Evolutionary conservation across 2,888 invertebrate genomes (phyloP).

Genomic region (Allacma fusca): DNA sequence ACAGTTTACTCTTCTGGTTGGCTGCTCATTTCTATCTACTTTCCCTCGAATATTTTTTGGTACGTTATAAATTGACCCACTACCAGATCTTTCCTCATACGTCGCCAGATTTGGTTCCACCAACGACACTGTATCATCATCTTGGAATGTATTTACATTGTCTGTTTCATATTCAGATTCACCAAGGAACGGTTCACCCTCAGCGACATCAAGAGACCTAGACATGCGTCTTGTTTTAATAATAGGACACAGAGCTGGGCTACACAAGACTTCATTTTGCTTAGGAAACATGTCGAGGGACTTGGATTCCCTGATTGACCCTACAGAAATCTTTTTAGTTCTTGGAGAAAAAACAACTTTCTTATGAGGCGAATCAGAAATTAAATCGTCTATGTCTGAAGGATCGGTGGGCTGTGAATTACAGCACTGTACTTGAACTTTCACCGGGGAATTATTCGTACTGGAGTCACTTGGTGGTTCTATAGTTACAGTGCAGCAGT

Average conservation of each 20-base stretch:
- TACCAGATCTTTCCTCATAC: background rate
- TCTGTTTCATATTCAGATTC: background rate
- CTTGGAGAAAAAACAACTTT: constrained; percentile 50
- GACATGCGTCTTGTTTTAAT: constrained; percentile 55
- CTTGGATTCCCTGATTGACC: constrained; percentile 70
- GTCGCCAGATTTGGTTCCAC: constrained; percentile 10
- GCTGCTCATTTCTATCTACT: background rate
- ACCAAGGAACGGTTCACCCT: constrained; percentile 16
- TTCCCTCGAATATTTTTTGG: background rate
- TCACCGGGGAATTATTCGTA: constrained; percentile 64
- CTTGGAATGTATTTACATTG: constrained; percentile 11
- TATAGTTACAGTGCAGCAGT: constrained; percentile 59
- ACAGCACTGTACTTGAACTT: constrained; percentile 65
- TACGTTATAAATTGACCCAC: constrained; percentile 26
- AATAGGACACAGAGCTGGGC: constrained; percentile 28
- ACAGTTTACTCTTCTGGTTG: background rate
- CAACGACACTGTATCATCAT: constrained; percentile 28
- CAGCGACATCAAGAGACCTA: constrained; percentile 57
- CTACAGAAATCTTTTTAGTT: constrained; percentile 48
- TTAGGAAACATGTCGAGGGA: constrained; percentile 73
- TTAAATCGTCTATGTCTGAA: constrained; percentile 40
- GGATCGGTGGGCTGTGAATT: constrained; percentile 49
- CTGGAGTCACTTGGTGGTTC: constrained; percentile 61
- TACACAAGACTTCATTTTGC: constrained; percentile 43
- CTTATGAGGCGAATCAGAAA: constrained; percentile 28